Evolutionary conservation across 2,113 vertebrate genomes (phyloP).

Genomic region (Cacatua alba): DNA sequence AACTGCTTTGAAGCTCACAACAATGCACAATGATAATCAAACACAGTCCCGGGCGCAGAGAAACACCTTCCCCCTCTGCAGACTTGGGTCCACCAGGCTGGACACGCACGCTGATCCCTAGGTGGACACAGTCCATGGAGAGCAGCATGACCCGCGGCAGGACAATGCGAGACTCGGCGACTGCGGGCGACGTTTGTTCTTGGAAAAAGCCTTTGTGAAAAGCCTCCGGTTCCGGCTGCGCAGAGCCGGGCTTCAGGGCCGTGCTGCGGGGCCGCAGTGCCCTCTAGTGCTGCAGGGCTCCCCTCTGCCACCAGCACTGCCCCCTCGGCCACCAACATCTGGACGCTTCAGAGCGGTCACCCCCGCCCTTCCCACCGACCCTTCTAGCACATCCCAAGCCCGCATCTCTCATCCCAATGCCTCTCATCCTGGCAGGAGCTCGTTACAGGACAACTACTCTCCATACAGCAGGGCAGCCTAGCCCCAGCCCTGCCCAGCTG

Average conservation of each 20-base stretch:
- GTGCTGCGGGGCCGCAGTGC: background rate
- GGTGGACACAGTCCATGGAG: background rate
- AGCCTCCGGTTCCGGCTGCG: background rate
- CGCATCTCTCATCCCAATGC: fast-evolving
- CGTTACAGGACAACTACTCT: background rate
- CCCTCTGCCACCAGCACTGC: background rate
- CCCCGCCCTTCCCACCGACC: fast-evolving
- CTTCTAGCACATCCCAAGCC: background rate
- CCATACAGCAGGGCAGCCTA: background rate
- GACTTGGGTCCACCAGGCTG: fast-evolving
- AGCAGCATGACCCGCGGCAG: background rate
- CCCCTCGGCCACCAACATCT: background rate
- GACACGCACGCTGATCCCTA: fast-evolving
- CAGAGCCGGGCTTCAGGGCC: fast-evolving
- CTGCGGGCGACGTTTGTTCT: background rate
- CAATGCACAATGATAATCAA: background rate
- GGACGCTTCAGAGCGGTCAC: background rate
- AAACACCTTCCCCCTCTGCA: background rate
- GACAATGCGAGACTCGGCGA: background rate
- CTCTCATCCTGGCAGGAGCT: background rate
- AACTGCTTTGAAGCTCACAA: background rate
- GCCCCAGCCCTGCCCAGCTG: background rate
- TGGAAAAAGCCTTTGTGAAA: background rate
- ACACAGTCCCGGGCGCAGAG: background rate
- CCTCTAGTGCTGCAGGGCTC: slow-evolving; percentile 57